phyloP scores from a whole-genome alignment of 1,140 invertebrate genomes.

The Zaprionus taronus region DNA sequence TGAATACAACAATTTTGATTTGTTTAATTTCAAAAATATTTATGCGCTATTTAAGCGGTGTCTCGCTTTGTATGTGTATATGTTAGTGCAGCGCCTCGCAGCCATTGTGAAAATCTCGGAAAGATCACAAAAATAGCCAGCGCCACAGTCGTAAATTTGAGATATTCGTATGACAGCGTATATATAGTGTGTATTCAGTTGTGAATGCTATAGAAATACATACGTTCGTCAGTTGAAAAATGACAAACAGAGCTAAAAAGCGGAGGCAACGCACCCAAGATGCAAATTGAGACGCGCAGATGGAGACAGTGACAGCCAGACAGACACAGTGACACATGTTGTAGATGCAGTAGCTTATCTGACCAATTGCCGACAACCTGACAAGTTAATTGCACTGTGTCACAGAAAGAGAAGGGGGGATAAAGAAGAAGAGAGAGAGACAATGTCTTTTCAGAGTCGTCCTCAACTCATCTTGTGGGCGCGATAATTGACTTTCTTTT shows the following conservation, averaged over 20 bases:
- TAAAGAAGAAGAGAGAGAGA: not conserved
- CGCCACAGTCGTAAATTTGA: conserved; percentile 58
- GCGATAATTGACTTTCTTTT: conserved; percentile 39
- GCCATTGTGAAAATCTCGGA: conserved; percentile 29
- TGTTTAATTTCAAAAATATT: conserved; percentile 67
- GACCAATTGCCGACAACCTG: conserved; percentile 63
- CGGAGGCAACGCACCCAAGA: conserved; percentile 40
- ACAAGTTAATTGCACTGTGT: conserved; percentile 75
- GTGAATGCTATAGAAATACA: not conserved
- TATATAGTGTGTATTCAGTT: conserved; percentile 21
- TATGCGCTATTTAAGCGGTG: conserved; percentile 64
- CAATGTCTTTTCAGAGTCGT: conserved; percentile 36
- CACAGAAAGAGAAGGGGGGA: not conserved
- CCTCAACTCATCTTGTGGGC: not conserved
- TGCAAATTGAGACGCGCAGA: conserved; percentile 7
- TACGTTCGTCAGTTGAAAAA: not conserved
- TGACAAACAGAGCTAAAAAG: conserved; percentile 35
- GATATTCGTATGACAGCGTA: conserved; percentile 43
- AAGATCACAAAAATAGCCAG: conserved; percentile 35
- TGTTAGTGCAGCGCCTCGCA: conserved; percentile 40
- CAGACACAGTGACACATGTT: conserved; percentile 30
- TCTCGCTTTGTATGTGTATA: conserved; percentile 28
- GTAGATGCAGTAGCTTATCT: conserved; percentile 52
- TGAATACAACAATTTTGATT: conserved; percentile 41
- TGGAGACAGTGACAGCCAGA: conserved; percentile 18